Conservation (phyloP, 2,888 invertebrate species). For the Dendrolimus pini region DNA sequence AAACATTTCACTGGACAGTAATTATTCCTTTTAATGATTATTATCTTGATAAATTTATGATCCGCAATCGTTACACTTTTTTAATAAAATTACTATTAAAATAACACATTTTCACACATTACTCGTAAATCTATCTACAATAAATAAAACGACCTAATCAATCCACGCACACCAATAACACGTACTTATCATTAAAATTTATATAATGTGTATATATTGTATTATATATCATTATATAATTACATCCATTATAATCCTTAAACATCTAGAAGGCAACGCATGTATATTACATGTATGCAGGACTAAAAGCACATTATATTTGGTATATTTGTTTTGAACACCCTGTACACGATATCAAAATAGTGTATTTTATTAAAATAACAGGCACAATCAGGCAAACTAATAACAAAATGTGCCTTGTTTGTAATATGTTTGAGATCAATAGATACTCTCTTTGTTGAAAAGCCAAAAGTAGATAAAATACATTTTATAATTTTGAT, state of each 20-base stretch:
- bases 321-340: constrained; percentile 67
- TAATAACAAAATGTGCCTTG: constrained; percentile 45
- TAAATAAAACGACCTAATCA: constrained; percentile 46
- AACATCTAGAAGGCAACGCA: constrained; percentile 64
- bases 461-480: too few relatives aligned
- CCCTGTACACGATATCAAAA: constrained; percentile 74
- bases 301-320: constrained; percentile 67
- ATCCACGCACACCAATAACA: constrained; percentile 25
- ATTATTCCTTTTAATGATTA: constrained; percentile 6
- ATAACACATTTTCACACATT: constrained; percentile 22
- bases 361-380: constrained; percentile 51
- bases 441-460: constrained; percentile 30
- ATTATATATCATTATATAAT: constrained; percentile 10
- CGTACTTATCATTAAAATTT: constrained; percentile 8
- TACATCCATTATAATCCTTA: constrained; percentile 14
- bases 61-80: constrained; percentile 7
- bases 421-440: constrained; percentile 49
- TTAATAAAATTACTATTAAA: too few relatives aligned
- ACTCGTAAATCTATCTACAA: constrained; percentile 30
- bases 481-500: too few relatives aligned
- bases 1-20: constrained; percentile 20
- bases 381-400: constrained; percentile 63
- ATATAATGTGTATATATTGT: constrained; percentile 8
- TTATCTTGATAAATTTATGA: constrained; percentile 40
- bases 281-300: constrained; percentile 46